phyloP scores from a whole-genome alignment of 1,140 invertebrate species.

The Cotesia typhae region DNA sequence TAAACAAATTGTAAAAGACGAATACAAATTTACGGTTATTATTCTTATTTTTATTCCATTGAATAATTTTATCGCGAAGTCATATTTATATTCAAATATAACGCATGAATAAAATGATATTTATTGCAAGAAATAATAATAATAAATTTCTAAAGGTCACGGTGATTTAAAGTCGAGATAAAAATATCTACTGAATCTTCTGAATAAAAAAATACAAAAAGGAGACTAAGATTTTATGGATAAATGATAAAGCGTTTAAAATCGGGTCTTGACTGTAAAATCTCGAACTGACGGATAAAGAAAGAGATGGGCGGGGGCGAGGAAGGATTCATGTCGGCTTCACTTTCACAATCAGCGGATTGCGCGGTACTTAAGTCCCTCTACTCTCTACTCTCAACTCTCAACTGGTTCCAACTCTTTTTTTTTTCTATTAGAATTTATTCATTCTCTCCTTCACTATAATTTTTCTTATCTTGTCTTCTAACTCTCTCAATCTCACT shows the following conservation, averaged over 20 bases:
- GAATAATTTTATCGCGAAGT: background rate
- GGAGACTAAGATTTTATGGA: too few relatives aligned
- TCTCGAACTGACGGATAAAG: background rate
- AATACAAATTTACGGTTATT: background rate
- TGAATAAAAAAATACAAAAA: too few relatives aligned
- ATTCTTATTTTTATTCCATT: background rate
- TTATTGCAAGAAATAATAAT: too few relatives aligned
- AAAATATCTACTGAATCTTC: too few relatives aligned
- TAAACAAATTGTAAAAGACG: background rate
- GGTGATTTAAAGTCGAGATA: too few relatives aligned
- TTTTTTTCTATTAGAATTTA: conserved; percentile 24
- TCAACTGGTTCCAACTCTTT: conserved; percentile 16
- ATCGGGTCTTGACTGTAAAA: too few relatives aligned
- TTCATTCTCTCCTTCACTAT: conserved; percentile 22
- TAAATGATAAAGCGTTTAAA: too few relatives aligned
- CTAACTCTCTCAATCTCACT: conserved; percentile 18
- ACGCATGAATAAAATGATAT: too few relatives aligned
- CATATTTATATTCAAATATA: too few relatives aligned
- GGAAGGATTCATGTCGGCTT: conserved; percentile 47
- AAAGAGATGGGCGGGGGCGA: conserved; percentile 35
- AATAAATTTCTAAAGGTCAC: too few relatives aligned
- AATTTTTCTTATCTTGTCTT: conserved; percentile 24
- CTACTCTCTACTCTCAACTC: conserved; percentile 10
- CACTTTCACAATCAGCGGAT: conserved; percentile 46
- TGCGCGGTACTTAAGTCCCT: conserved; percentile 26